phyloP scores from a whole-genome alignment of 2,888 invertebrate species.

The Steinernema scapterisci region DNA sequence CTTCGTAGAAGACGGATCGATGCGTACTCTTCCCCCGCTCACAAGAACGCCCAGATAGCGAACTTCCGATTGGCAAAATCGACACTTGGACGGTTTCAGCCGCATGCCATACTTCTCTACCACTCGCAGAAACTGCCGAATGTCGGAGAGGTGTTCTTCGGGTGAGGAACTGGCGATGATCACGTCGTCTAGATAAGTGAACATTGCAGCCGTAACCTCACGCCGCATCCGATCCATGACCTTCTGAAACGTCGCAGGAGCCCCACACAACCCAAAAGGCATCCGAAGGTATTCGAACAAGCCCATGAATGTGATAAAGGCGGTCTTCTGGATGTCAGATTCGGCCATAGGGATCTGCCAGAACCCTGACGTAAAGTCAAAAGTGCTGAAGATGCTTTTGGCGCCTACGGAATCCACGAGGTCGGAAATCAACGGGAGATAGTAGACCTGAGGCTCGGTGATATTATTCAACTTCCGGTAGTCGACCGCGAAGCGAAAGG shows the following conservation, averaged over 20 bases:
- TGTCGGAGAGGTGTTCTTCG: not conserved
- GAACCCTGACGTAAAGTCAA: not conserved
- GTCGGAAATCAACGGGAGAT: not conserved
- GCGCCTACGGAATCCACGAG: not conserved
- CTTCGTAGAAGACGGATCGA: too few relatives aligned
- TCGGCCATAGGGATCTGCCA: not conserved
- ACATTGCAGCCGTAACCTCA: not conserved
- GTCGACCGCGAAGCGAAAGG: not conserved
- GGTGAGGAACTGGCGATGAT: not conserved
- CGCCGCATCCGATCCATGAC: not conserved
- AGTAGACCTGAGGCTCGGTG: not conserved
- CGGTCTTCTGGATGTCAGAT: not conserved
- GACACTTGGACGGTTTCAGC: not conserved
- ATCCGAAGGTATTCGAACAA: not conserved
- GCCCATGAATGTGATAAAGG: not conserved
- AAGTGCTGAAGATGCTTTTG: not conserved
- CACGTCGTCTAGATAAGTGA: not conserved
- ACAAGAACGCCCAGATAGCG: not conserved
- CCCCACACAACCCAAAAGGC: not conserved
- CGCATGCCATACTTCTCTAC: not conserved
- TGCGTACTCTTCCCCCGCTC: not conserved
- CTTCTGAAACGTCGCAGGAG: not conserved
- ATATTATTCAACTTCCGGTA: not conserved
- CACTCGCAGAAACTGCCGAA: not conserved
- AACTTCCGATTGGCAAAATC: not conserved